phyloP scores from a whole-genome alignment of 2,888 invertebrate genomes.

The Drosophila prostipennis region DNA sequence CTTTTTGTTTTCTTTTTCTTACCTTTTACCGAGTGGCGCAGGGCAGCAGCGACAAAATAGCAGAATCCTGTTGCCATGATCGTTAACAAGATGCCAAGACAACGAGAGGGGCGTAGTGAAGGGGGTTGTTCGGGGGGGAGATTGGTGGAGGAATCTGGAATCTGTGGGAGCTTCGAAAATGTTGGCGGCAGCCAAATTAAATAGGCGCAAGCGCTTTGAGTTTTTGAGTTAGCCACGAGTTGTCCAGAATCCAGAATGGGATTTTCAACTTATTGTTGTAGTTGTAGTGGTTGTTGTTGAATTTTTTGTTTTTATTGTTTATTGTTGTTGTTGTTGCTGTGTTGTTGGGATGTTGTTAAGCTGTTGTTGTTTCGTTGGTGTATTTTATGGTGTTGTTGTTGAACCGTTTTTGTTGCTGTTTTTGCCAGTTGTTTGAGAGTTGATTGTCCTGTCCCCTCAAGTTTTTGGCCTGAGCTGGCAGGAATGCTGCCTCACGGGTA shows the following conservation, averaged over 20 bases:
- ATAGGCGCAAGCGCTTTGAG: conserved; percentile 78
- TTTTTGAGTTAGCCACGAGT: conserved; percentile 76
- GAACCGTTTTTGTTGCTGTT: conserved; percentile 10
- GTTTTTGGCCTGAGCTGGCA: conserved; percentile 66
- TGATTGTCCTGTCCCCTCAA: conserved; percentile 77
- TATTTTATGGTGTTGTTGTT: conserved; percentile 10
- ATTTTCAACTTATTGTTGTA: conserved; percentile 28
- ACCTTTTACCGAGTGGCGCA: conserved; percentile 60
- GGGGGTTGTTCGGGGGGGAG: conserved; percentile 2
- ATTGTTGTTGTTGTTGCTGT: conserved; percentile 14
- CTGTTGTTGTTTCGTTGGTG: conserved; percentile 4
- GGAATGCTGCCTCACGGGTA: conserved; percentile 78
- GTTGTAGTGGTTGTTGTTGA: conserved; percentile 17
- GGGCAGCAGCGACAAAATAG: conserved; percentile 77
- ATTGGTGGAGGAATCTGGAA: conserved; percentile 61
- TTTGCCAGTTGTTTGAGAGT: conserved; percentile 56
- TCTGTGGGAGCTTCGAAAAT: conserved; percentile 73
- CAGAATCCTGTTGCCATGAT: conserved; percentile 81
- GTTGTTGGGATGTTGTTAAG: conserved; percentile 17
- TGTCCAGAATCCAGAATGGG: conserved; percentile 55
- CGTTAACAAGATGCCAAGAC: conserved; percentile 80
- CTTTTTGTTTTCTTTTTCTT: conserved; percentile 34
- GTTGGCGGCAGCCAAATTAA: conserved; percentile 77
- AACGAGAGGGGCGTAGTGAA: conserved; percentile 38
- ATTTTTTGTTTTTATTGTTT: conserved; percentile 1